Conservation (phyloP, 2,888 invertebrate species). For the Agonopterix heracliana region DNA sequence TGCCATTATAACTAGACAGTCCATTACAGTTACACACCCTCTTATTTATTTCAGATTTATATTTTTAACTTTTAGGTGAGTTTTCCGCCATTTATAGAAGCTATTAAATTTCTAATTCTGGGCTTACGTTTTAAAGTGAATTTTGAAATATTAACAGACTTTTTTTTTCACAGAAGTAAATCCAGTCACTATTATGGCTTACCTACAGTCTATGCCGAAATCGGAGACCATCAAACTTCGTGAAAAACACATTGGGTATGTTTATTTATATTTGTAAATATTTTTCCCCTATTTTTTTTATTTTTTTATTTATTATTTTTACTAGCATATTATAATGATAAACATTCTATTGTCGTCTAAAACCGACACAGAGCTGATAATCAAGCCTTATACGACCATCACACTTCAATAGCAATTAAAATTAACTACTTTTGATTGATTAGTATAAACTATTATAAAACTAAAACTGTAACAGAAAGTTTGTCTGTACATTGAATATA, state of each 20-base stretch:
- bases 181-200: slow-evolving; percentile 57
- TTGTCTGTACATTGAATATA: no score
- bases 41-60: neutral
- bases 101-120: neutral
- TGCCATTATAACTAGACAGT: slow-evolving; percentile 1
- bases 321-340: neutral
- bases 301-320: neutral
- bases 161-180: slow-evolving; percentile 1
- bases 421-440: no score
- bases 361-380: no score
- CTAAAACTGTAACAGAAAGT: no score
- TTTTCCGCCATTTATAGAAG: neutral
- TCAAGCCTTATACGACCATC: no score
- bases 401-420: no score
- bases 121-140: neutral
- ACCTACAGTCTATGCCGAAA: slow-evolving; percentile 84
- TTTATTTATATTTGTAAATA: no score
- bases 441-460: no score
- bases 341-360: no score
- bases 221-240: slow-evolving; percentile 87
- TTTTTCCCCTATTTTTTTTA: no score
- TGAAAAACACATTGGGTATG: slow-evolving; percentile 90
- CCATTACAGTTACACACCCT: slow-evolving; percentile 11
- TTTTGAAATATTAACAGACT: neutral
- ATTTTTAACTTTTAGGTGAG: slow-evolving; percentile 3